phyloP scores from a whole-genome alignment of 2,113 vertebrate genomes.

The Salvelinus fontinalis region DNA sequence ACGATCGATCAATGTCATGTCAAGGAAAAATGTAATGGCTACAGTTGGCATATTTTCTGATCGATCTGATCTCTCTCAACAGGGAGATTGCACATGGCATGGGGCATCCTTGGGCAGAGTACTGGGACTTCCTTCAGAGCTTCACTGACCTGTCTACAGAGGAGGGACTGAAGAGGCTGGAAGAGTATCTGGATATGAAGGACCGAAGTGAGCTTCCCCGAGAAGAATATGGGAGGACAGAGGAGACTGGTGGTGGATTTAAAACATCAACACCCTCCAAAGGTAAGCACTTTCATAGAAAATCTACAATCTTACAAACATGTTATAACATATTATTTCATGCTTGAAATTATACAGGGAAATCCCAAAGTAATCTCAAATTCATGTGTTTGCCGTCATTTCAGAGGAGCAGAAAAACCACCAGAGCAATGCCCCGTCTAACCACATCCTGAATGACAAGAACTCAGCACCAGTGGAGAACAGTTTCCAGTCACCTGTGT shows the following conservation, averaged over 20 bases:
- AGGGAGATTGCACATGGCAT: slow-evolving; percentile 86
- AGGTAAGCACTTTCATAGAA: background rate
- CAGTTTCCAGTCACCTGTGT: background rate
- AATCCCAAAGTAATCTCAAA: background rate
- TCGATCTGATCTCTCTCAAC: slow-evolving; percentile 53
- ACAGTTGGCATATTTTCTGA: background rate
- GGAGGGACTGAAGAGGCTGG: slow-evolving; percentile 80
- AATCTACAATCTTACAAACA: background rate
- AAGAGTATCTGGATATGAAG: slow-evolving; percentile 79
- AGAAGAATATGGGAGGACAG: slow-evolving; percentile 34
- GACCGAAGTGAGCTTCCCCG: slow-evolving; percentile 71
- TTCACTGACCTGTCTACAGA: slow-evolving; percentile 84
- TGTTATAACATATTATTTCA: background rate
- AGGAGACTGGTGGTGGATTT: slow-evolving; percentile 20
- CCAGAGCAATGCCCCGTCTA: background rate
- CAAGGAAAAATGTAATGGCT: background rate
- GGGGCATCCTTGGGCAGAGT: slow-evolving; percentile 86
- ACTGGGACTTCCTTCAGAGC: slow-evolving; percentile 89
- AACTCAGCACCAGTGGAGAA: background rate
- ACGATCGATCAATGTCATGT: background rate
- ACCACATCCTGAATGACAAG: background rate
- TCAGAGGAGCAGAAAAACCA: background rate
- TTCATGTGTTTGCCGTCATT: background rate
- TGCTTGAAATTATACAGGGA: background rate
- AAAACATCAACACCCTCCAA: slow-evolving; percentile 42